Evolutionary conservation across 2,113 vertebrate genomes (phyloP).

Genomic region (Nansenia antarctica): DNA sequence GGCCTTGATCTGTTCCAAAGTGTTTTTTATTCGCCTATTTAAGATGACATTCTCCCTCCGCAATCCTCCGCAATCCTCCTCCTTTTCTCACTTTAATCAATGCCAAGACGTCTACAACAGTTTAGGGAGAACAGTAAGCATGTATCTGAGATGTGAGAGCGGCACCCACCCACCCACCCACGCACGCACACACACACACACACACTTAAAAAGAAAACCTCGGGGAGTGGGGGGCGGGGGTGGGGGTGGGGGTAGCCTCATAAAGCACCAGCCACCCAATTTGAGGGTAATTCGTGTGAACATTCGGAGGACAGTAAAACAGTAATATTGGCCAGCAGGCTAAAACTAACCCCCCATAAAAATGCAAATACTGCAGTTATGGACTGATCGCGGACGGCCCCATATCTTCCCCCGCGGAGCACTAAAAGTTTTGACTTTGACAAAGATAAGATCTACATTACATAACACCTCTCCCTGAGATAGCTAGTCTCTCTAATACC

Average conservation of each 20-base stretch:
- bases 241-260: too few relatives aligned
- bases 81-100: too few relatives aligned
- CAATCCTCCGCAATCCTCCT: too few relatives aligned
- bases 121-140: too few relatives aligned
- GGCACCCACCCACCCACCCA: conserved; percentile 1
- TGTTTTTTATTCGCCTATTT: too few relatives aligned
- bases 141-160: too few relatives aligned
- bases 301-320: conserved; percentile 22
- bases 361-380: conserved; percentile 31
- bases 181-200: conserved; percentile 4
- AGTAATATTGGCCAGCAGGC: conserved; percentile 20
- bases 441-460: conserved; percentile 12
- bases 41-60: too few relatives aligned
- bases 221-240: too few relatives aligned
- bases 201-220: neutral
- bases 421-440: conserved; percentile 19
- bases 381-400: conserved; percentile 16
- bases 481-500: neutral
- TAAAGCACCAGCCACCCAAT: conserved; percentile 27
- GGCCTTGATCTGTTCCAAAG: too few relatives aligned
- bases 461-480: neutral
- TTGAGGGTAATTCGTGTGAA: conserved; percentile 32
- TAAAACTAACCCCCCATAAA: conserved; percentile 25
- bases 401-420: conserved; percentile 6
- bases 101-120: too few relatives aligned